Evolutionary conservation across 2,797 vertebrate species (phyloP).

Genomic region (Alectoris magna): DNA sequence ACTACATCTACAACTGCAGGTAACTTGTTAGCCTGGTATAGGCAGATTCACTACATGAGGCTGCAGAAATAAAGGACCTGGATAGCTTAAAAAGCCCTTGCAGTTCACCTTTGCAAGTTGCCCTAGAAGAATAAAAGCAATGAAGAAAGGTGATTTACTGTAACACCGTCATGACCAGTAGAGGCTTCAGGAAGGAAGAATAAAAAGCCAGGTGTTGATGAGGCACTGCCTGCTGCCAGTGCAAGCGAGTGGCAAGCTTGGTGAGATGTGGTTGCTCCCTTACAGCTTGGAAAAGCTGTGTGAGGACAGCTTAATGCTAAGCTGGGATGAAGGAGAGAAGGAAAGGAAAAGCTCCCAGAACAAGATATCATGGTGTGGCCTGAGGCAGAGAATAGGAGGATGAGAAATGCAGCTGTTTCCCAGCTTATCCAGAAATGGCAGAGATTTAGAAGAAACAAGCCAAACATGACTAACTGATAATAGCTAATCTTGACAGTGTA

Average conservation of each 20-base stretch:
- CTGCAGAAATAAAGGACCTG: background rate
- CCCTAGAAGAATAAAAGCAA: background rate
- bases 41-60: background rate
- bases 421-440: background rate
- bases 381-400: background rate
- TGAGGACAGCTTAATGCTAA: background rate
- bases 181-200: background rate
- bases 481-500: background rate
- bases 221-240: background rate
- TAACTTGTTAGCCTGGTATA: background rate
- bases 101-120: background rate
- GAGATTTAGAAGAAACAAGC: background rate
- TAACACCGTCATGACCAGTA: background rate
- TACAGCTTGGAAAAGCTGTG: background rate
- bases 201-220: background rate
- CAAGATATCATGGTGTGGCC: background rate
- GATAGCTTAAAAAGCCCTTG: background rate
- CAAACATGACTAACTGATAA: background rate
- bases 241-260: fast-evolving
- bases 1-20: background rate
- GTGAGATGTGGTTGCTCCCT: fast-evolving
- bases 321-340: no score
- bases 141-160: background rate
- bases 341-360: background rate
- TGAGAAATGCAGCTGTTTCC: background rate